A percentile compares a stretch with the other conserved stretches of the same genome.
Evolutionary conservation across 92 coral and sea anemone species (phyloP).

Genomic region (Zoanthus sansibaricus): DNA sequence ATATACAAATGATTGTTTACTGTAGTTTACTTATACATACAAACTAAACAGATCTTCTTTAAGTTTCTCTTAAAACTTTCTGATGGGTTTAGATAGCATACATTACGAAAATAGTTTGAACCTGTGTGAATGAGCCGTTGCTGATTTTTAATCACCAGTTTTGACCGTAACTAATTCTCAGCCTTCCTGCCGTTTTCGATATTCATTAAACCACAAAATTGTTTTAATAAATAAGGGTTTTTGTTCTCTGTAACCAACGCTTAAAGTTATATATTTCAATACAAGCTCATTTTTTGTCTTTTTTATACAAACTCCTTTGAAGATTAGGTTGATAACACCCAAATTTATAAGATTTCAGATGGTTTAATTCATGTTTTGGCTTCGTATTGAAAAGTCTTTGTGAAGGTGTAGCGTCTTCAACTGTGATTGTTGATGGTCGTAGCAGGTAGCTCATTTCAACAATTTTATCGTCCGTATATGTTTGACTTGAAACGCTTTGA

Average conservation of each 20-base stretch:
- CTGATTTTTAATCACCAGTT: neutral
- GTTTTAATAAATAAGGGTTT: neutral
- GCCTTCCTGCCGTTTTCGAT: neutral
- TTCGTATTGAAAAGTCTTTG: neutral
- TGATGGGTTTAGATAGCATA: neutral
- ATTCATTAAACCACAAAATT: neutral
- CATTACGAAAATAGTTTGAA: neutral
- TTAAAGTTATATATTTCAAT: neutral
- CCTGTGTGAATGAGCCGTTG: neutral
- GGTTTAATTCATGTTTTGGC: neutral
- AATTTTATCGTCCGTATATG: neutral
- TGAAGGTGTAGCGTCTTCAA: neutral
- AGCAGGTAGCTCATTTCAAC: conserved; percentile 25
- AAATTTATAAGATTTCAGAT: neutral
- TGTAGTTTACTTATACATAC: neutral
- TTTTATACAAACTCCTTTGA: neutral
- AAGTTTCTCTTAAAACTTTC: neutral
- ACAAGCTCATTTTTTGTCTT: neutral
- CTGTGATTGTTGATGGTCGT: conserved; percentile 8
- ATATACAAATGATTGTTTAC: neutral
- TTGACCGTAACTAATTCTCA: neutral
- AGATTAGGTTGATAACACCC: neutral
- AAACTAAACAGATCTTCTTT: neutral
- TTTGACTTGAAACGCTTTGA: neutral
- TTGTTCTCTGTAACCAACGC: neutral